Base-by-base conservation (phyloP, 2,797 vertebrate genomes). In the Botia kubotai region DNA sequence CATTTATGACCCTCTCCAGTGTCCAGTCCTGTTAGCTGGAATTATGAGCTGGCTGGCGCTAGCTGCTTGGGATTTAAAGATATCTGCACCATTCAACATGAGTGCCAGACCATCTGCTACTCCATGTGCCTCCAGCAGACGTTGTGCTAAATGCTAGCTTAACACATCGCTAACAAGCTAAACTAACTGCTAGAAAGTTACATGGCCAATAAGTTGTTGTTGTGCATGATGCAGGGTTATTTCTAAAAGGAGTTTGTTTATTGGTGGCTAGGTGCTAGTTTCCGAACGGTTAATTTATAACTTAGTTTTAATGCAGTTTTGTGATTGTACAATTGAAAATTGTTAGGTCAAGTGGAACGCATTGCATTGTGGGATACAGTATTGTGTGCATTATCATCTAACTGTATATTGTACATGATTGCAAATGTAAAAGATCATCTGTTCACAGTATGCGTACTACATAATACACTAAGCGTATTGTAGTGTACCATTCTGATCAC, bases 71-170 rank as follows among this genome's bases (percentile, higher is more conserved):
- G 75, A 53, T 46, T 77, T 29, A 77, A 58, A 60, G 36, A 48
- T 14, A 69, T 19, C 21, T 46, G 60, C 75, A 69, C 75, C 52
- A 69, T 69, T 77, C 6, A 10, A 0, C 16, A 12, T 77, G 75
- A 69, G 36, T 5, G 53, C n/a, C 29, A 16, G 36, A 50, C 66
- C 75, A 77, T 77, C 66, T 77, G 75, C 63, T 77, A 8, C 19
- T 55, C 36, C 53, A 77, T 69, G 67, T 77, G 75, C 53, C 75
- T 69, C 66, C 13, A 69, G 48, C 75, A 77, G 75, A 57, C 52
- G 21, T n/a, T 29, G 65, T 16, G 8, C 16, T 77, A 48, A 77
- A 69, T 19, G 55, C 52, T 29, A 13, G 36, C 53, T 69, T 69
- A 69, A 69, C 53, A 69, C 53, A 36, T 14, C 13, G 39, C 4